Conservation (phyloP, 2,888 invertebrate genomes). For the Rotaria sp. region DNA sequence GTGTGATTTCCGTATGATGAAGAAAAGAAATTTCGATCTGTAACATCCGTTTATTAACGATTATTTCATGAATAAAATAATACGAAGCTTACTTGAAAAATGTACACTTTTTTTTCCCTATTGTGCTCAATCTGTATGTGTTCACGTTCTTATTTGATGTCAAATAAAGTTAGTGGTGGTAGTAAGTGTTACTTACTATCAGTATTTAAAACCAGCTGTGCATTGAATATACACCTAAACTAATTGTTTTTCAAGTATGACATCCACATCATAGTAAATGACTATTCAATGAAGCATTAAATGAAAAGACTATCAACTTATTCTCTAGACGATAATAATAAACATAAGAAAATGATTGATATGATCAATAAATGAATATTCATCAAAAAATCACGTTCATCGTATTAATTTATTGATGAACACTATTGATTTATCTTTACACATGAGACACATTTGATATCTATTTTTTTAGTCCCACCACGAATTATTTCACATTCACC, state of each 20-base stretch:
- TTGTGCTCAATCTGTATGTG: not conserved
- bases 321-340: not conserved
- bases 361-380: not conserved
- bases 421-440: not conserved
- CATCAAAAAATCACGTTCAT: not conserved
- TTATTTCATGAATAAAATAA: no score
- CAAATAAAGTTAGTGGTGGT: not conserved
- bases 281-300: not conserved
- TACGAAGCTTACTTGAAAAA: no score
- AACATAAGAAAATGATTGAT: no score
- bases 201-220: not conserved
- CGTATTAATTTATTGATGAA: not conserved
- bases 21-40: not conserved
- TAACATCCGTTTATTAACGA: not conserved
- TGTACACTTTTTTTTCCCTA: not conserved
- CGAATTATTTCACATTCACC: not conserved
- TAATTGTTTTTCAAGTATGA: conserved; percentile 9
- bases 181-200: not conserved
- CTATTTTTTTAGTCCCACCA: not conserved
- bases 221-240: not conserved
- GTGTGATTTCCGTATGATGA: not conserved
- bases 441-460: not conserved
- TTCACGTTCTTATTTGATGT: not conserved
- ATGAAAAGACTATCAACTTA: not conserved
- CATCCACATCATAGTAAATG: not conserved